A percentile compares a stretch with the other conserved stretches of the same genome.
Evolutionary conservation across 92 coral and sea anemone genomes (phyloP).

Genomic region (Muricea muricata): DNA sequence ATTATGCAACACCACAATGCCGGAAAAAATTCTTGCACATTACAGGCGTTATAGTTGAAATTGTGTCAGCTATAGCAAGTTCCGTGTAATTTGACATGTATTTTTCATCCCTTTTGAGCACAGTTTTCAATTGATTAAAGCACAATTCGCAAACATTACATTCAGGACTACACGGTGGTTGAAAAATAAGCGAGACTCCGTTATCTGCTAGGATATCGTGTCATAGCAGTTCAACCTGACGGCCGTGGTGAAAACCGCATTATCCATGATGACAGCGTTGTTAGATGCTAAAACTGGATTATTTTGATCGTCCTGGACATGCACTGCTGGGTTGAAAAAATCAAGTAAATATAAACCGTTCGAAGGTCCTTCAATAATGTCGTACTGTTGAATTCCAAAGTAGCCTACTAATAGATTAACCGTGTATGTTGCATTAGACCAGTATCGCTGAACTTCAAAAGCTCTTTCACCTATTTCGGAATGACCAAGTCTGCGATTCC

Average conservation of each 20-base stretch:
- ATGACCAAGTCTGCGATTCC: conserved; percentile 61
- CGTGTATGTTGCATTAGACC: conserved; percentile 67
- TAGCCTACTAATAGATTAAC: conserved; percentile 63
- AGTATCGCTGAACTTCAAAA: conserved; percentile 67
- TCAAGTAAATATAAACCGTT: conserved; percentile 56
- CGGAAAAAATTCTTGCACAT: conserved; percentile 55
- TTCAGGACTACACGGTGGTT: conserved; percentile 74
- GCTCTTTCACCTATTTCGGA: conserved; percentile 52
- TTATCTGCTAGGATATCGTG: conserved; percentile 53
- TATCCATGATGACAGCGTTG: conserved; percentile 67
- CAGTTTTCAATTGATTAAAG: conserved; percentile 50
- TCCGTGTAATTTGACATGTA: conserved; percentile 56
- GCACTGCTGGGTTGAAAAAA: conserved; percentile 59
- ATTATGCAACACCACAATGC: too few species aligned
- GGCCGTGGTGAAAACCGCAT: conserved; percentile 75
- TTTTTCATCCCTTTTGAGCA: conserved; percentile 46
- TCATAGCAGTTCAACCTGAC: conserved; percentile 58
- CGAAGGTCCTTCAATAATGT: conserved; percentile 62
- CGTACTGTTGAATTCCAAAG: conserved; percentile 56
- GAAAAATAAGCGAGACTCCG: conserved; percentile 58
- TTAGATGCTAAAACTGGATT: conserved; percentile 62
- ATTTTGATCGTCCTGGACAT: conserved; percentile 42
- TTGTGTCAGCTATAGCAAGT: conserved; percentile 46
- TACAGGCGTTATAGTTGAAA: conserved; percentile 49
- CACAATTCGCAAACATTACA: conserved; percentile 63